These are phyloP conservation scores for Champsocephalus esox DNA, from an alignment of 2,797 vertebrate species.

Conservation along the genomic window DNA sequence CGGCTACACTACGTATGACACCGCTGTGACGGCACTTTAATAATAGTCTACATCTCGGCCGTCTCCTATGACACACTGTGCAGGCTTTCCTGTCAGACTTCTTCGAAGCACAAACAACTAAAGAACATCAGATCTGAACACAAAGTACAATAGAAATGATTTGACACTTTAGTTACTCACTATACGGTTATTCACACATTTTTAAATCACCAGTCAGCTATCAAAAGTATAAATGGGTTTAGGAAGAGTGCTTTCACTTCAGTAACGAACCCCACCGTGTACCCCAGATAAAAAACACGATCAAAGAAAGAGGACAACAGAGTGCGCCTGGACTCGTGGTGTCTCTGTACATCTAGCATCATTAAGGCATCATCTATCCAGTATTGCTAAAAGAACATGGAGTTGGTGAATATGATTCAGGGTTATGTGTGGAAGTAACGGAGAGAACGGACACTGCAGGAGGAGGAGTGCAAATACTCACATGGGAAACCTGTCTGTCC, in stretches of 20 bases:
- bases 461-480: conserved; percentile 78
- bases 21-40: conserved; percentile 41
- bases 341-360: conserved; percentile 67
- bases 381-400: conserved; percentile 83
- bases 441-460: conserved; percentile 56
- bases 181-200: conserved; percentile 73
- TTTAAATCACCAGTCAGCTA: conserved; percentile 71
- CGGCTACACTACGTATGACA: conserved; percentile 48
- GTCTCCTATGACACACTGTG: conserved; percentile 49
- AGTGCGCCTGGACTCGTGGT: conserved; percentile 60
- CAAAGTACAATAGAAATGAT: conserved; percentile 71
- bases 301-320: conserved; percentile 67
- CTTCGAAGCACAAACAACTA: conserved; percentile 68
- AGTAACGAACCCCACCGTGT: conserved; percentile 44
- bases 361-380: conserved; percentile 85
- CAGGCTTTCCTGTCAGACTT: conserved; percentile 42
- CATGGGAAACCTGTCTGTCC: conserved; percentile 63
- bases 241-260: conserved; percentile 60
- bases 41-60: conserved; percentile 34
- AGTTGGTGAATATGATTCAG: conserved; percentile 59
- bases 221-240: conserved; percentile 76
- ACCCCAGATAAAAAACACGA: conserved; percentile 67
- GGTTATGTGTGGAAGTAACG: conserved; percentile 53
- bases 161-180: conserved; percentile 72
- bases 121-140: conserved; percentile 69